Evolutionary conservation across 2,888 invertebrate species (phyloP).

Genomic region (Bibio marci): DNA sequence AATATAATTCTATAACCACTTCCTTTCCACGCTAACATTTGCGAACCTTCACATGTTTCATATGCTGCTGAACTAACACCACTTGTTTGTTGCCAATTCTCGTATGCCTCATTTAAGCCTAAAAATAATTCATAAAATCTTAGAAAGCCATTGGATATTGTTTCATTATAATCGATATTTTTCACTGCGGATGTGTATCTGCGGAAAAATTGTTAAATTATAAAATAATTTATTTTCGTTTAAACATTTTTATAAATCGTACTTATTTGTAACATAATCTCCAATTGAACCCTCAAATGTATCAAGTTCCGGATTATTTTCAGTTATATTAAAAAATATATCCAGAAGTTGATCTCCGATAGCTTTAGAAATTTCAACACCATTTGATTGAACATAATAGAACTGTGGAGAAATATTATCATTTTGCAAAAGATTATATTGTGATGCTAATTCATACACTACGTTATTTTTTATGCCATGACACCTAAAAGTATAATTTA

Average conservation of each 20-base stretch:
- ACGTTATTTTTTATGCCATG: no score
- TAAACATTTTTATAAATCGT: background rate
- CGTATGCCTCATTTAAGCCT: conserved; percentile 35
- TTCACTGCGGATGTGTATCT: no score
- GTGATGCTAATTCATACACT: background rate
- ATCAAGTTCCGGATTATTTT: conserved; percentile 20
- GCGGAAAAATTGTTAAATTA: no score
- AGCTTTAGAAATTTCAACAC: conserved; percentile 19
- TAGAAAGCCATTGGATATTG: no score
- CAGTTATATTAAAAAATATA: conserved; percentile 25
- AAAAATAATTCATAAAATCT: conserved; percentile 30
- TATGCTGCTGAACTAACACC: no score
- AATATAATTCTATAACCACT: conserved; percentile 29
- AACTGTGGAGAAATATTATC: no score
- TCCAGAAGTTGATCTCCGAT: conserved; percentile 20
- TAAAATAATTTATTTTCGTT: background rate
- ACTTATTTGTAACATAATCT: conserved; percentile 19
- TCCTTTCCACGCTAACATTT: conserved; percentile 30
- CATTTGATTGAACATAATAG: no score
- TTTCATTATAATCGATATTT: no score
- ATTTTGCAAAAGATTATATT: conserved; percentile 5
- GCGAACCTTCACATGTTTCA: conserved; percentile 17
- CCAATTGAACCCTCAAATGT: conserved; percentile 20
- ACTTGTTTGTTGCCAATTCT: no score
- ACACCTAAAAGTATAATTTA: conserved; percentile 11